Evolutionary conservation across 1,140 invertebrate genomes (phyloP), one percentile per base, ranked within the genome.

Genomic region (Diabrotica virgifera): DNA sequence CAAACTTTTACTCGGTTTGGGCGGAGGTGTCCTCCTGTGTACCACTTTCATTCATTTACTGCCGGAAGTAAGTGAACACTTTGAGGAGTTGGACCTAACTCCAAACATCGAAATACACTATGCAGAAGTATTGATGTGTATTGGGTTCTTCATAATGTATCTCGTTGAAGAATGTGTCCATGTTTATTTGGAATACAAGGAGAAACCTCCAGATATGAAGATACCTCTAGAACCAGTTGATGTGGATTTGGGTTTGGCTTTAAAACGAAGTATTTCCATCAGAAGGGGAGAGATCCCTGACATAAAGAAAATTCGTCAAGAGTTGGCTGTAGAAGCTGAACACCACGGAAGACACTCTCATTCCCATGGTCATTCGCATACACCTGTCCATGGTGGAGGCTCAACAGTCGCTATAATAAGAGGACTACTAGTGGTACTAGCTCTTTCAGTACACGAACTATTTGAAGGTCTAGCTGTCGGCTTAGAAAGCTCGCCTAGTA

Each of bases 381-480:
- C 40, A 46, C 8, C 40, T 10, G 3, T 10, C 4, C 40, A 46
- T 6, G 24, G 24, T 24, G 87, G 87, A 72, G 7, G n/a, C 5
- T 82, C 85, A 54, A 80, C 89, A 14, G 84, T 88, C 35, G 84
- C 86, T 52, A 87, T 88, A 9, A 78, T 94, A 7, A 80, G 90
- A 63, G 89, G 91, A 24, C 77, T 93, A 12, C 80, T 95, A 53
- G 89, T 95, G 61, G 90, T 96, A 0, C 79, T 94, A 24, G 94
- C 94, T 2, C 81, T 97, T 9, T 94, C 93, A 5, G 87, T 96
- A 59, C 95, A 97, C 76, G 92, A 95, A 69, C 81, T 96, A 0
- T 95, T 97, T 74, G 95, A 97, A 84, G 95, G 95, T 36, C 84
- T 96, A 62, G 90, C 94, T 14, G 89, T 96, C 62, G 94, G 94